Evolutionary conservation across 2,888 invertebrate species (phyloP).

Genomic region (Helicoverpa assulta): DNA sequence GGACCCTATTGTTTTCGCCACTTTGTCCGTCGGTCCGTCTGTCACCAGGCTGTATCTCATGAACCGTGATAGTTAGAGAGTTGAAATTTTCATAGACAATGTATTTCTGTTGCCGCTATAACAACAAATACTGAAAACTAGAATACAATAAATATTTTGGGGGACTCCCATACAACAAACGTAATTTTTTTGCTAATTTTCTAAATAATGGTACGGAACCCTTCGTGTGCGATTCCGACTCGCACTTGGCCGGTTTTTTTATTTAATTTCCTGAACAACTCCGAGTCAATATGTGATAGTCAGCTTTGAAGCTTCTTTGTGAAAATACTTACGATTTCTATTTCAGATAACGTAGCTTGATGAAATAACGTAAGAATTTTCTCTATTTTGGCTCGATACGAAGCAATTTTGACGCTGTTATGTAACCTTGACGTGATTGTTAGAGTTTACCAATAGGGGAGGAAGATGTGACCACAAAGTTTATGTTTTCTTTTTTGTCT

Average conservation of each 20-base stretch:
- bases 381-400: slow-evolving; percentile 14
- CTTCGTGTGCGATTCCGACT: too few species aligned
- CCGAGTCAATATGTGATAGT: slow-evolving; percentile 22
- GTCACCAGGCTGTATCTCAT: too few species aligned
- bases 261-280: slow-evolving; percentile 47
- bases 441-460: background rate
- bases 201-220: too few species aligned
- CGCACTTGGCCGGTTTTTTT: slow-evolving; percentile 7
- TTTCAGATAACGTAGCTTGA: slow-evolving; percentile 40
- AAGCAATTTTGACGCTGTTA: background rate
- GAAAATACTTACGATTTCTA: slow-evolving; percentile 45
- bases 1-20: too few species aligned
- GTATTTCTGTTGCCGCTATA: too few species aligned
- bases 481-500: background rate
- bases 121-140: too few species aligned
- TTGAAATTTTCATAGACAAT: too few species aligned
- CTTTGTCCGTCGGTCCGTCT: too few species aligned
- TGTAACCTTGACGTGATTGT: background rate
- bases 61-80: too few species aligned
- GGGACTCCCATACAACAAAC: too few species aligned
- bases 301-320: slow-evolving; percentile 40
- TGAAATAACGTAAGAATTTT: slow-evolving; percentile 29
- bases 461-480: background rate
- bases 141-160: too few species aligned
- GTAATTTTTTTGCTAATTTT: too few species aligned